Percentiles rank a stretch among this genome's conserved stretches.
Conservation (phyloP, 2,888 invertebrate genomes). For the Ditula angustiorana region DNA sequence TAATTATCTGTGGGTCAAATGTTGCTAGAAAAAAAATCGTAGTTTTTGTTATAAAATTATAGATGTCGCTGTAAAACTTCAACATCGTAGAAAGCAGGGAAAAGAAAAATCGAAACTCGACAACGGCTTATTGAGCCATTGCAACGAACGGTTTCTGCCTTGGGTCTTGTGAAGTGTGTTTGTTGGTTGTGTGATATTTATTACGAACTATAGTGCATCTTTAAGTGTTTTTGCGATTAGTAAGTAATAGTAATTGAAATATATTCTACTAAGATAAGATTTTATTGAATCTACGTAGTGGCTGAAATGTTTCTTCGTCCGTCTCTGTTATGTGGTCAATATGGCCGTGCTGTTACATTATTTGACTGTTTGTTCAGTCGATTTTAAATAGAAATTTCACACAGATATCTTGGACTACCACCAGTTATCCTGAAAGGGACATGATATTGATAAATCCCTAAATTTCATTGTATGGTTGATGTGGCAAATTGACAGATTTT, state of each 20-base stretch:
- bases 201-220: slow-evolving; percentile 67
- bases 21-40: slow-evolving; percentile 21
- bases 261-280: slow-evolving; percentile 35
- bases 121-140: slow-evolving; percentile 60
- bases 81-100: slow-evolving; percentile 52
- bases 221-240: slow-evolving; percentile 73
- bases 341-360: slow-evolving; percentile 78
- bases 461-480: slow-evolving; percentile 60
- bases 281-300: slow-evolving; percentile 39
- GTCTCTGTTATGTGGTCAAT: slow-evolving; percentile 73
- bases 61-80: slow-evolving; percentile 59
- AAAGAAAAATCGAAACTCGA: slow-evolving; percentile 70
- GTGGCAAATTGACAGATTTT: slow-evolving; percentile 83
- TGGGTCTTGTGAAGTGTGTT: slow-evolving; percentile 80
- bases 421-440: background rate
- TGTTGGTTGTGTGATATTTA: slow-evolving; percentile 74
- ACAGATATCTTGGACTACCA: background rate
- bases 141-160: slow-evolving; percentile 82
- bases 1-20: slow-evolving; percentile 18
- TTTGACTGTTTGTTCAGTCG: slow-evolving; percentile 52
- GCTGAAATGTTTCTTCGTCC: slow-evolving; percentile 49
- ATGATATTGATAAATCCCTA: slow-evolving; percentile 25
- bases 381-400: slow-evolving; percentile 19
- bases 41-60: slow-evolving; percentile 31
- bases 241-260: slow-evolving; percentile 63